Evolutionary conservation across 2,888 invertebrate genomes (phyloP).

Genomic region (Xiphydria camelus): DNA sequence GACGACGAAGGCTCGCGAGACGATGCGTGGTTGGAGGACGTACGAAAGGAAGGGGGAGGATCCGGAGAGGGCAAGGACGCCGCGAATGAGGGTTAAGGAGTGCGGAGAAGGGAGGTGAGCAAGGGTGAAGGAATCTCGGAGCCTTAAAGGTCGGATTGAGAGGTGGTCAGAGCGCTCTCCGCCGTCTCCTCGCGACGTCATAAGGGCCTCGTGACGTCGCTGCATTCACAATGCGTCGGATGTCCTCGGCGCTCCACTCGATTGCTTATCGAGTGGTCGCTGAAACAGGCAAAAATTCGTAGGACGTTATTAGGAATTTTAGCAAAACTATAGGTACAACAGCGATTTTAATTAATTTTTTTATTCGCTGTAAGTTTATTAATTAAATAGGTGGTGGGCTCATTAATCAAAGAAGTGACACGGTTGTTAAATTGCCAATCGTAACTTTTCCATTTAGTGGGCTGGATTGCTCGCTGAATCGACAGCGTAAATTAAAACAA

Average conservation of each 20-base stretch:
- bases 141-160: conserved; percentile 51
- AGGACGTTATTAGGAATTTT: too few relatives aligned
- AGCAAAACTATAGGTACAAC: too few relatives aligned
- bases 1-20: not conserved
- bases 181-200: conserved; percentile 56
- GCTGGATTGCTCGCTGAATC: too few relatives aligned
- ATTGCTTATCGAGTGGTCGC: conserved; percentile 74
- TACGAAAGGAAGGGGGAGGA: not conserved
- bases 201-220: conserved; percentile 55
- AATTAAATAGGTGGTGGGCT: too few relatives aligned
- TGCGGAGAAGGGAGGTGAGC: too few relatives aligned
- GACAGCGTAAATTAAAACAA: too few relatives aligned
- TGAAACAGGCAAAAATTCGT: too few relatives aligned
- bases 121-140: conserved; percentile 15
- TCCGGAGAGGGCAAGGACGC: conserved; percentile 3
- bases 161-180: conserved; percentile 53
- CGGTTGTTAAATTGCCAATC: too few relatives aligned
- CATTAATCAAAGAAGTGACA: too few relatives aligned
- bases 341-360: too few relatives aligned
- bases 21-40: not conserved
- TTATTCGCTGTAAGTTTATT: too few relatives aligned
- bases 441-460: too few relatives aligned
- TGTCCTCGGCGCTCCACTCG: conserved; percentile 63
- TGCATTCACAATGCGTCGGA: conserved; percentile 47
- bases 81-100: not conserved